Base-by-base conservation (phyloP, 2,113 vertebrate species). In the Etia nguti region DNA sequence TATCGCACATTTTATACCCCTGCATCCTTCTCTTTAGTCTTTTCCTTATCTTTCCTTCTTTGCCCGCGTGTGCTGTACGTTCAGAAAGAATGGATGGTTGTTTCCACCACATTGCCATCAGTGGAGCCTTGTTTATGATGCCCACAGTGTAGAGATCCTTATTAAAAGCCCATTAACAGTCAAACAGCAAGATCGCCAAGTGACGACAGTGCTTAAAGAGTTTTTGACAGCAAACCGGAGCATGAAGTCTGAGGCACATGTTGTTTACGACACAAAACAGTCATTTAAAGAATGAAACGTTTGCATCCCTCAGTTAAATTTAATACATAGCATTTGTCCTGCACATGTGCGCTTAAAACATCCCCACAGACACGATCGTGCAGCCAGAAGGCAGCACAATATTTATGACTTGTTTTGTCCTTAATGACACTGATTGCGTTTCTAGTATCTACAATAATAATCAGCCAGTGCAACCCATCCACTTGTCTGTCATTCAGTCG, bases 151-250 rank as follows among this genome's bases (percentile, higher is more conserved):
- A 80, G 55, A 90, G 83, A 85, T 84, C 46, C 90, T 80, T 90
- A 92, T 93, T 93, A 91, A 94, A 93, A 90, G 31, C 75, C 89
- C 91, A 86, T 94, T 94, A 90, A 90, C 89, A 85, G 81, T 92
- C 92, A 90, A 91, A 86, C 52, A 26, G 36, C 52, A 36, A 83
- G 83, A 86, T 91, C 50, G 43, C 77, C 29, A 86, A 84, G 89
- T 77, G 80, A 79, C 75, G 56, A 50, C 38, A 24, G 80, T 52
- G 62, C 59, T 86, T 88, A 79, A 62, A 90, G 82, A 80, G 80
- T 46, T 84, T 82, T 91, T 80, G 86, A 88, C 89, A 82, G 73
- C 57, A 7, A 80, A 87, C 57, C 41, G 79, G 54, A 16, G 31
- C 34, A 38, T 20, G 43, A 43, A 65, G 55, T 80, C 73, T 2